These are phyloP conservation scores for Lithophane leautieri DNA, from an alignment of 2,888 invertebrate species.

Conservation along the genomic window DNA sequence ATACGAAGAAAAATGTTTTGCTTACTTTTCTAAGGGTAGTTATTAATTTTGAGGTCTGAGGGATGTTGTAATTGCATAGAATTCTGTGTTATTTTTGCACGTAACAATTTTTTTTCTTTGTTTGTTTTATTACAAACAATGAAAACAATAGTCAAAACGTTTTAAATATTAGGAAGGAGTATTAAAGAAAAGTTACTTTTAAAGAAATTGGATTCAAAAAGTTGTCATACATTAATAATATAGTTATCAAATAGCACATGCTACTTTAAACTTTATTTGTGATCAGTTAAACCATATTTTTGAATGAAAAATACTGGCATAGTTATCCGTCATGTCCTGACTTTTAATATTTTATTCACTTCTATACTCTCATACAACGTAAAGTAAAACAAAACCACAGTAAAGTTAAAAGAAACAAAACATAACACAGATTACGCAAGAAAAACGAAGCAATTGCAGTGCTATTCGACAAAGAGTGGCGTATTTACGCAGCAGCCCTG, in stretches of 20 bases:
- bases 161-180: not conserved
- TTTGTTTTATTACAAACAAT: not conserved
- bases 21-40: slow-evolving; percentile 53
- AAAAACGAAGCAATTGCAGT: slow-evolving; percentile 55
- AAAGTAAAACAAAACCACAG: slow-evolving; percentile 8
- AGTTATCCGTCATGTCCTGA: not conserved
- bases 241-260: not conserved
- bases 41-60: slow-evolving; percentile 59
- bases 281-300: not conserved
- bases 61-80: slow-evolving; percentile 47
- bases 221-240: slow-evolving; percentile 21
- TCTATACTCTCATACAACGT: not conserved
- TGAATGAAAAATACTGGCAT: not conserved
- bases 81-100: slow-evolving; percentile 39
- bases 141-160: not conserved
- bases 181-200: not conserved
- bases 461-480: slow-evolving; percentile 23
- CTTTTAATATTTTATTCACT: slow-evolving; percentile 1
- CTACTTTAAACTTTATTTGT: slow-evolving; percentile 22
- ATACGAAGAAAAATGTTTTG: slow-evolving; percentile 62
- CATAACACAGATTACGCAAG: slow-evolving; percentile 41
- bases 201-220: not conserved
- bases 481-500: slow-evolving; percentile 73
- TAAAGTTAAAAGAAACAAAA: slow-evolving; percentile 34
- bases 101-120: not conserved